phyloP scores from a whole-genome alignment of 2,888 invertebrate genomes.

The Unio pictorum region DNA sequence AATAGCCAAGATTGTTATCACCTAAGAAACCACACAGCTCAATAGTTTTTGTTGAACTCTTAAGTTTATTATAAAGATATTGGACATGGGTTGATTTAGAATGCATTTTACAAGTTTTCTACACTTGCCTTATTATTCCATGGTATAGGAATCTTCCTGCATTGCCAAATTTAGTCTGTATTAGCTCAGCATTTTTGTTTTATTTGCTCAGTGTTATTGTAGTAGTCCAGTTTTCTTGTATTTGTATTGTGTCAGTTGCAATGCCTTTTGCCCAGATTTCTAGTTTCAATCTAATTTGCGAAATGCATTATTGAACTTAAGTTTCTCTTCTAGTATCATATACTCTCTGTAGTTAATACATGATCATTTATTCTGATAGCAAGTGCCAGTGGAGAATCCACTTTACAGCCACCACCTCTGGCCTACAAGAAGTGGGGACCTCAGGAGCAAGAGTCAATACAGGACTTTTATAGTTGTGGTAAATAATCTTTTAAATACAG shows the following conservation, averaged over 20 bases:
- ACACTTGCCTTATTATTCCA: too few species aligned
- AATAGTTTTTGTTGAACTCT: too few species aligned
- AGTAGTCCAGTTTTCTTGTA: not conserved
- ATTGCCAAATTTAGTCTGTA: too few species aligned
- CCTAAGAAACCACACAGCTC: too few species aligned
- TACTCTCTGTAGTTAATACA: not conserved
- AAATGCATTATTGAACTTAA: not conserved
- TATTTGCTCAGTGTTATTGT: too few species aligned
- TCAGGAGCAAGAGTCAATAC: conserved; percentile 79
- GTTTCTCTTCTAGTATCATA: too few species aligned
- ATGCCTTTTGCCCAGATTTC: not conserved
- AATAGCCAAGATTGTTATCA: too few species aligned
- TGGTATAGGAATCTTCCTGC: too few species aligned
- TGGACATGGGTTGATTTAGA: too few species aligned
- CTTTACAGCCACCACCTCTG: conserved; percentile 76
- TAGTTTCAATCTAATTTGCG: not conserved
- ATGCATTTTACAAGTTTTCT: too few species aligned
- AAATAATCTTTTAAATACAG: conserved; percentile 12
- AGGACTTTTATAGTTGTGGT: conserved; percentile 79
- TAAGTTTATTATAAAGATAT: too few species aligned
- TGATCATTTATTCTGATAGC: conserved; percentile 73
- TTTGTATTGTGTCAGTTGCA: not conserved
- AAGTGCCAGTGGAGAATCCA: conserved; percentile 79
- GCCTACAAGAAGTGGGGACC: conserved; percentile 91
- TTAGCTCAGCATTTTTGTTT: too few species aligned